phyloP scores from a whole-genome alignment of 2,888 invertebrate species.

The Pharmacophagus antenor region DNA sequence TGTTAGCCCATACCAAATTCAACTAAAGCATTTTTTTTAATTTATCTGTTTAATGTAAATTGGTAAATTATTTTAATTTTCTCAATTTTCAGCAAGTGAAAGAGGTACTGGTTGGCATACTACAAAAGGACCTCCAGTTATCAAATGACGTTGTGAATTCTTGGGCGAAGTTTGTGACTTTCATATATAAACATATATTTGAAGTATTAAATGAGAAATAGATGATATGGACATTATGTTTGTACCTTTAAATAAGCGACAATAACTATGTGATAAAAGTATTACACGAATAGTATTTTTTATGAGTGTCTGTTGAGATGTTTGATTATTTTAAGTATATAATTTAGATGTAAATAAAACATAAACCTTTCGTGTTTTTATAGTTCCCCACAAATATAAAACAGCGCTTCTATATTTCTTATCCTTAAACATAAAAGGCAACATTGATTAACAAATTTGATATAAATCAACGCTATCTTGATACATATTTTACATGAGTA shows the following conservation, averaged over 20 bases:
- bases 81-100: slow-evolving; percentile 45
- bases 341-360: not conserved
- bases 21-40: no score
- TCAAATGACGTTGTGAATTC: slow-evolving; percentile 39
- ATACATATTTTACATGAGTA: no score
- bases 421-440: no score
- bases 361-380: no score
- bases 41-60: no score
- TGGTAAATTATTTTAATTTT: no score
- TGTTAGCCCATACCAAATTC: no score
- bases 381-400: no score
- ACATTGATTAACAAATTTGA: no score
- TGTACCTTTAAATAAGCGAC: not conserved
- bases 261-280: slow-evolving; percentile 15
- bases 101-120: slow-evolving; percentile 42
- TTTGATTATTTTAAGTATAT: not conserved
- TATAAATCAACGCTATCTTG: no score
- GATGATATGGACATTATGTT: not conserved
- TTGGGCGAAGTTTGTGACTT: slow-evolving; percentile 46
- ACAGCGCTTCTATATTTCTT: no score
- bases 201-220: slow-evolving; percentile 32
- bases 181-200: slow-evolving; percentile 48
- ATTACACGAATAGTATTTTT: slow-evolving; percentile 2
- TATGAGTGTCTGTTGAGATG: not conserved
- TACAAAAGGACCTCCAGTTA: slow-evolving; percentile 44